A percentile compares a stretch with the other conserved stretches of the same genome.
phyloP scores from a whole-genome alignment of 2,888 invertebrate species.

The Thumatha senex region DNA sequence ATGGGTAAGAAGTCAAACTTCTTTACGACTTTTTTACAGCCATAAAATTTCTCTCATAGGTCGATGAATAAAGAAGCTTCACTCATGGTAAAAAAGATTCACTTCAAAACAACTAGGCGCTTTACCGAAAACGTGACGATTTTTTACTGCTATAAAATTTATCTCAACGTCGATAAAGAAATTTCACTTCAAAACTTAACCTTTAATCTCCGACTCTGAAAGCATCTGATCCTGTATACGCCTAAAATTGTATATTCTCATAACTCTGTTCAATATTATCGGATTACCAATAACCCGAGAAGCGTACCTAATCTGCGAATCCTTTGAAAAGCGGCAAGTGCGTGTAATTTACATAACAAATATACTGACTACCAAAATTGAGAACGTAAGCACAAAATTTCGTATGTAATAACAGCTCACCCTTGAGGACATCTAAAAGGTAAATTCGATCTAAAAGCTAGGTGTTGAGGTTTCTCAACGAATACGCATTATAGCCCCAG shows the following conservation, averaged over 20 bases:
- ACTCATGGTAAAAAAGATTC: too few relatives aligned
- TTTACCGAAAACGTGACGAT: too few relatives aligned
- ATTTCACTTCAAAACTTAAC: too few relatives aligned
- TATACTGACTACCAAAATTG: conserved; percentile 11
- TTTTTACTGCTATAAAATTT: too few relatives aligned
- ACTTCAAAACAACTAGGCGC: too few relatives aligned
- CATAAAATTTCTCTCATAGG: too few relatives aligned
- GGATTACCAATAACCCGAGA: background rate
- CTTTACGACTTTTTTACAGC: too few relatives aligned
- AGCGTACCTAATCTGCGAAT: conserved; percentile 9
- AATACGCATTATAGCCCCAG: conserved; percentile 66
- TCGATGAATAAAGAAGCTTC: too few relatives aligned
- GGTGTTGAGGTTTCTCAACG: conserved; percentile 68
- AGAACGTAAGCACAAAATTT: conserved; percentile 23
- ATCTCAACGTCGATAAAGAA: too few relatives aligned
- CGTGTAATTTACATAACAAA: conserved; percentile 11
- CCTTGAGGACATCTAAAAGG: conserved; percentile 59
- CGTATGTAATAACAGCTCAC: conserved; percentile 52
- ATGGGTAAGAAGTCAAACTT: too few relatives aligned
- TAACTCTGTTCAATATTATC: background rate
- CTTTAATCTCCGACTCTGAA: too few relatives aligned
- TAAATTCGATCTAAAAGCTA: conserved; percentile 63
- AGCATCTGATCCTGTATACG: too few relatives aligned
- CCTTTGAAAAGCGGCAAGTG: conserved; percentile 16
- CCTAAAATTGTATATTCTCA: background rate